Conservation (phyloP, 2,888 invertebrate species). For the Ophioninae sp. region DNA sequence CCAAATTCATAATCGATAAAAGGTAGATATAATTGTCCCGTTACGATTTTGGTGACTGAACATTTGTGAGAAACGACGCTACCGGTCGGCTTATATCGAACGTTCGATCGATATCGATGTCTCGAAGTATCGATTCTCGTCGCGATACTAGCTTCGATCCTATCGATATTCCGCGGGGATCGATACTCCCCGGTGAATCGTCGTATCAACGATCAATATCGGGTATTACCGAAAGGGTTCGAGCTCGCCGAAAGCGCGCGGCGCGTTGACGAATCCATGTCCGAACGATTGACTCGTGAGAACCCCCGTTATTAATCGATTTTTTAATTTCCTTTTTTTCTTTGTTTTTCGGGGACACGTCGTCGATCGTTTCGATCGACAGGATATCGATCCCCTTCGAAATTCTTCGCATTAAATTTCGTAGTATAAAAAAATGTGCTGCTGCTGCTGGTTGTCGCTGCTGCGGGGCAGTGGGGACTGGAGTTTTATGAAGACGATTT, state of each 20-base stretch:
- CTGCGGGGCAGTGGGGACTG: constrained; percentile 78
- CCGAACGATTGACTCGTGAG: constrained; percentile 9
- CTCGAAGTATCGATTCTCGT: neutral
- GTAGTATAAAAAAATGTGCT: constrained; percentile 77
- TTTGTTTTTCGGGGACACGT: neutral
- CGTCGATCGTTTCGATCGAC: neutral
- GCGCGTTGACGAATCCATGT: neutral
- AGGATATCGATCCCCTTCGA: neutral
- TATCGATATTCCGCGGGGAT: constrained; percentile 7
- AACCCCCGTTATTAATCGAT: constrained; percentile 13
- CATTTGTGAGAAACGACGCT: neutral
- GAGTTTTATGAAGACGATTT: constrained; percentile 70
- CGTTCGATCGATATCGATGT: neutral
- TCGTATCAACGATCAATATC: neutral
- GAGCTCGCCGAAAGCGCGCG: neutral
- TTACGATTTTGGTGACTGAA: neutral
- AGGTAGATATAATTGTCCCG: neutral
- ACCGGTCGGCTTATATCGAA: neutral
- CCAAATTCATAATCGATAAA: neutral
- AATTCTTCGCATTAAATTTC: constrained; percentile 52
- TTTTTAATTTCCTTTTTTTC: neutral
- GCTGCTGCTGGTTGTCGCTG: constrained; percentile 72
- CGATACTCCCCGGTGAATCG: constrained; percentile 10
- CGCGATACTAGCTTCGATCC: neutral
- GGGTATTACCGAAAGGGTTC: neutral